Evolutionary conservation across 2,113 vertebrate genomes (phyloP), one percentile per base, ranked within the genome.

Genomic region (Manacus vitellinus): DNA sequence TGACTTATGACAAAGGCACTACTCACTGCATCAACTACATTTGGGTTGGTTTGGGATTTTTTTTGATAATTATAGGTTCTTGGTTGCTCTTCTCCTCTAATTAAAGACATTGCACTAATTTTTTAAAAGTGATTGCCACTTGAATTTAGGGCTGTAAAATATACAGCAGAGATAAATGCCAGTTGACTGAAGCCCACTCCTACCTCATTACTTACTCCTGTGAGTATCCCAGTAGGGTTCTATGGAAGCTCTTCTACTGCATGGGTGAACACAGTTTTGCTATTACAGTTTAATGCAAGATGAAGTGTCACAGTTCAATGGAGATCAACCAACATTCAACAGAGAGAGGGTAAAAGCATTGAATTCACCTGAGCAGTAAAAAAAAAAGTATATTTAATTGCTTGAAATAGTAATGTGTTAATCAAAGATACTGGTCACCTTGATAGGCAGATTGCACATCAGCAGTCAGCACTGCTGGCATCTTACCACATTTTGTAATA

Each of bases 21-120:
- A 49, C 35, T 85, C 75, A 85, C 51, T 85, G 55, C 85, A 83
- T 86, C 74, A 62, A 44, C 30, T 37, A 79, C 30, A 4, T 7
- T 39, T 39, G 39, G 39, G 10, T 39, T 39, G 15, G 33, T 46
- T 37, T 37, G 37, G 31, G 21, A 20, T 17, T 46, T 54, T n/a
- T 66, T 49, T 35, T 12, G 6, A 28, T 54, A 96, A 96, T 96
- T 93, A 94, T 9, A 86, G 41, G 58, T 52, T 95, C 74, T 89
- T 58, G 54, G 49, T 93, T 92, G 73, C 41, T 58, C 44, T 70
- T 89, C 54, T 85, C 76, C 65, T 94, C 74, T 94, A 96, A 96
- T 96, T 93, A 94, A 91, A 79, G 62, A 74, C n/a, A 59, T 27
- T 33, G 39, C 62, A 70, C 49, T 93, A 46, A 55, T 93, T 92